Evolutionary conservation across 2,113 vertebrate species (phyloP), one percentile per base, ranked within the genome.

Genomic region (Zosterops hypoxanthus): DNA sequence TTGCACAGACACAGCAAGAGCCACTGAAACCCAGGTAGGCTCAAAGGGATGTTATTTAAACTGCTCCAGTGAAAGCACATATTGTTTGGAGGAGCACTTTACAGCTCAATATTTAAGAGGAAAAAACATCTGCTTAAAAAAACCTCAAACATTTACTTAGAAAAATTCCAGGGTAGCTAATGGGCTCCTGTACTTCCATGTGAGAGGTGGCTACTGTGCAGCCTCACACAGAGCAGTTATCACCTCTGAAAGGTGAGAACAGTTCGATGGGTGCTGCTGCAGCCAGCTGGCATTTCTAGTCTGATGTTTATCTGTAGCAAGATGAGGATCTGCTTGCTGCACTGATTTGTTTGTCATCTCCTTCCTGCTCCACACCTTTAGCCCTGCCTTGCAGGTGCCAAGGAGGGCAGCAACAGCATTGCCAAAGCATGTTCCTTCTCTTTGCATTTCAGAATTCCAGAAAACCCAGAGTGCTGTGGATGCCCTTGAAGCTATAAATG

Each of bases 371-470:
- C 52, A 59, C 34, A 49, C 59, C 57, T 69, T 64, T 16, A 76
- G 25, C 46, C 17, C n/a, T 72, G 61, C 49, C 57, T 49, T 61
- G 12, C 23, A 29, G n/a, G 42, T 88, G n/a, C 31, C 53, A 71
- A 22, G 77, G 41, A 77, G 63, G 39, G 42, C 26, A 94, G 61
- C 31, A 82, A 4, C 33, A 87, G 41, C 70, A 22, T 42, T 82
- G 57, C 33, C 71, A 82, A 73, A 70, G 31, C 11, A 3, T 0
- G 0, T 57, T 78, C 22, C 15, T 88, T 83, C 26, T 83, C 78
- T 82, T 55, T 96, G 82, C 75, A 28, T 96, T 97, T 77, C 96
- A 99, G 99, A 97, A 95, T 99, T 99, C 91, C 94, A 90, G 94
- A 96, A 76, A n/a, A 53, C 86, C 5, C 92, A 97, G 55, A 97